These are phyloP conservation scores for Marisa cornuarietis DNA, from an alignment of 1,140 invertebrate species.

Conservation along the genomic window DNA sequence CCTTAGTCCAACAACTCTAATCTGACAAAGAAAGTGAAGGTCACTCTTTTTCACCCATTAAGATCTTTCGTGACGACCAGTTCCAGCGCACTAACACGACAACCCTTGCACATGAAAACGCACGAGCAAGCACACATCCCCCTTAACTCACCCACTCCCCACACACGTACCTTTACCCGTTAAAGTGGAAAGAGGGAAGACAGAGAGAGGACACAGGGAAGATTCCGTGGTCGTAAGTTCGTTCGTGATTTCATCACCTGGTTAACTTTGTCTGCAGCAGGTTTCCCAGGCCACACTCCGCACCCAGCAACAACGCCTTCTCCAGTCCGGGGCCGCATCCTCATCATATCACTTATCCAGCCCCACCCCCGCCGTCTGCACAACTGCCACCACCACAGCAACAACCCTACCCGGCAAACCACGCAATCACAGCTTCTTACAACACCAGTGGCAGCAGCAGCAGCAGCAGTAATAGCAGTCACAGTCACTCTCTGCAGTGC, in stretches of 20 bases:
- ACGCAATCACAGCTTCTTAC: conserved; percentile 16
- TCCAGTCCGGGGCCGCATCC: conserved; percentile 3
- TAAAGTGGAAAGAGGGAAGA: too few relatives aligned
- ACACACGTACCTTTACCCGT: too few relatives aligned
- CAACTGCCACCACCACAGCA: conserved; percentile 15
- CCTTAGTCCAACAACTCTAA: too few relatives aligned
- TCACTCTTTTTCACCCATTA: too few relatives aligned
- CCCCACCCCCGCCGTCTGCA: background rate
- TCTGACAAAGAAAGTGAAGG: too few relatives aligned
- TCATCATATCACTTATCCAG: background rate
- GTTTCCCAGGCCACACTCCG: conserved; percentile 9
- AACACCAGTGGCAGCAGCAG: conserved; percentile 1
- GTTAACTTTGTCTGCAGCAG: background rate
- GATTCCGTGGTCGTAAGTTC: too few relatives aligned
- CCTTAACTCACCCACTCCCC: background rate
- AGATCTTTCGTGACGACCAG: too few relatives aligned
- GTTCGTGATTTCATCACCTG: too few relatives aligned
- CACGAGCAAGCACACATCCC: background rate
- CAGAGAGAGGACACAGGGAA: too few relatives aligned
- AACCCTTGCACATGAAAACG: background rate
- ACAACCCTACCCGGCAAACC: conserved; percentile 14
- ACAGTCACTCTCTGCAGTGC: conserved; percentile 1
- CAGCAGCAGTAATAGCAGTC: background rate
- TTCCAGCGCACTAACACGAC: background rate
- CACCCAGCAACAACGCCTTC: conserved; percentile 13